phyloP scores from a whole-genome alignment of 2,888 invertebrate genomes.

The Imbricaverruca yamaguchii region DNA sequence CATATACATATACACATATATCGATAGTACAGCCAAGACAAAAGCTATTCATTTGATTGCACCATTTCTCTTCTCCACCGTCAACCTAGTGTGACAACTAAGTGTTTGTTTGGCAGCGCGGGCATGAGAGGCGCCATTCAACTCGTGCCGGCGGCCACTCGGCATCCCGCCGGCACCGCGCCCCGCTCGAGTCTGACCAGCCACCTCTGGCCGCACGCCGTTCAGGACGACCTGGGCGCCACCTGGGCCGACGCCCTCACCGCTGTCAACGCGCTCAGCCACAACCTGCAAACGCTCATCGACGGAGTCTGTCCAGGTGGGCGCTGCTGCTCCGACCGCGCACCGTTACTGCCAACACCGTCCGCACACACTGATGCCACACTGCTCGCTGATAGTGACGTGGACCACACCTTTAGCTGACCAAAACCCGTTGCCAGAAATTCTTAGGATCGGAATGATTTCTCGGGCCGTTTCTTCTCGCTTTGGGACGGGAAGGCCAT shows the following conservation, averaged over 20 bases:
- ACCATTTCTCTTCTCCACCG: too few species aligned
- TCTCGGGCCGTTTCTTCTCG: too few species aligned
- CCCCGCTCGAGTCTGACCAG: not conserved
- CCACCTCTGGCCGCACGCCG: not conserved
- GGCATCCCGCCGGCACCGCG: not conserved
- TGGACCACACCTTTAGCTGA: too few species aligned
- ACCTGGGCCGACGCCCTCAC: not conserved
- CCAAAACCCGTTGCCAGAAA: too few species aligned
- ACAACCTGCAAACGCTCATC: not conserved
- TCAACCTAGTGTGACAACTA: too few species aligned
- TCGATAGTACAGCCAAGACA: too few species aligned
- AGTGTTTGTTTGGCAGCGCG: not conserved
- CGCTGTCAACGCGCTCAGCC: not conserved
- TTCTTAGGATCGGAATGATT: too few species aligned
- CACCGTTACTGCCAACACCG: not conserved
- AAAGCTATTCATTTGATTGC: too few species aligned
- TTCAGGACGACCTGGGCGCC: not conserved
- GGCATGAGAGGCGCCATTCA: not conserved
- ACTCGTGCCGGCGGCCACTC: not conserved
- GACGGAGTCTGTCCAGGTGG: not conserved
- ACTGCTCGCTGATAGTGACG: not conserved
- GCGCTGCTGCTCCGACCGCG: not conserved
- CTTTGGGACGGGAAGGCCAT: too few species aligned
- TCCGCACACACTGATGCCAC: not conserved
- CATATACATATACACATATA: too few species aligned